A percentile compares a stretch with the other conserved stretches of the same genome.
Evolutionary conservation across 2,797 vertebrate species (phyloP).

Genomic region (Liparis tanakae): DNA sequence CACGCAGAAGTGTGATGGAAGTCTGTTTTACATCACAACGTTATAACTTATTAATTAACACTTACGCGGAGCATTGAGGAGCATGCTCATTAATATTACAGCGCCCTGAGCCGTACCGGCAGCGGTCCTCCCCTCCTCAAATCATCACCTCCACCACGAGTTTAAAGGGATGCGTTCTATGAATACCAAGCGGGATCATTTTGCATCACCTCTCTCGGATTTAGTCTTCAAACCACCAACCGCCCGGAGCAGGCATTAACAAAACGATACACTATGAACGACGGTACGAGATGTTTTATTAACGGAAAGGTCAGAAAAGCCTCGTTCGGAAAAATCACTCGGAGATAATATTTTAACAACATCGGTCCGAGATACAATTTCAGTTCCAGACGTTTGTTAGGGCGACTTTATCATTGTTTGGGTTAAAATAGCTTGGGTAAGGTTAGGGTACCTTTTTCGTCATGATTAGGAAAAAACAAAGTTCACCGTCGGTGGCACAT

Average conservation of each 20-base stretch:
- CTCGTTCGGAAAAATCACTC: background rate
- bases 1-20: background rate
- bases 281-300: background rate
- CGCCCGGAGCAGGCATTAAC: constrained; percentile 3
- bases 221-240: background rate
- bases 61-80: background rate
- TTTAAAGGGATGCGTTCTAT: background rate
- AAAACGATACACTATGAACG: constrained; percentile 6
- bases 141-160: background rate
- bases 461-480: background rate
- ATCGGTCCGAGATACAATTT: background rate
- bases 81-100: background rate
- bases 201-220: background rate
- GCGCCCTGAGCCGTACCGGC: background rate
- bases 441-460: background rate
- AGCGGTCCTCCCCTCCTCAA: background rate
- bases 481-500: background rate
- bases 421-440: background rate
- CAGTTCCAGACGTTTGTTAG: background rate
- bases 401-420: background rate
- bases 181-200: background rate
- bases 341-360: background rate
- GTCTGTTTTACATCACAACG: background rate
- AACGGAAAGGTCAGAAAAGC: background rate
- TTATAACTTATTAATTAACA: too few species aligned